Conservation (phyloP, 2,888 invertebrate species). For the Synanthedon myopaeformis region DNA sequence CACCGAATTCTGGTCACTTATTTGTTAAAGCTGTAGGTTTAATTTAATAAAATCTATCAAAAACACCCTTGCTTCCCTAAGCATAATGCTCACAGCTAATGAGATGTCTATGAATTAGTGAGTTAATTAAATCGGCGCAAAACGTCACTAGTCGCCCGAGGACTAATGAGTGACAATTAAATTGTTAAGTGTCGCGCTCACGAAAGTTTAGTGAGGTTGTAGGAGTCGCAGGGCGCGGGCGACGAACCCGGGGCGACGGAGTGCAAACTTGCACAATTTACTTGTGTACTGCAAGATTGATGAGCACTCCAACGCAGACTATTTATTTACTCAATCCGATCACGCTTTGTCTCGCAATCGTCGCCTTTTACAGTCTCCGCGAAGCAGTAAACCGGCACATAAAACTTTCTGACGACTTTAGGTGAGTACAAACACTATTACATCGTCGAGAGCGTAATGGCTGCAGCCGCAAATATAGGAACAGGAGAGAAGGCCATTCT, state of each 20-base stretch:
- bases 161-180: slow-evolving; percentile 64
- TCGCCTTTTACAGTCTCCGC: slow-evolving; percentile 48
- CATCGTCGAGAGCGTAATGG: slow-evolving; percentile 12
- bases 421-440: slow-evolving; percentile 16
- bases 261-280: slow-evolving; percentile 54
- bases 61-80: too few species aligned
- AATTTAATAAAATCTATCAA: too few species aligned
- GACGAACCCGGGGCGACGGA: slow-evolving; percentile 36
- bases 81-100: slow-evolving; percentile 24
- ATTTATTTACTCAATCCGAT: slow-evolving; percentile 65
- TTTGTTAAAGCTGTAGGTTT: too few species aligned
- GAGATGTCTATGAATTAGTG: slow-evolving; percentile 48
- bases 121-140: slow-evolving; percentile 36
- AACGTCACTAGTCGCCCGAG: slow-evolving; percentile 45
- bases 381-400: slow-evolving; percentile 42
- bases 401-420: slow-evolving; percentile 38
- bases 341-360: slow-evolving; percentile 60
- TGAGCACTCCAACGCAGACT: slow-evolving; percentile 54
- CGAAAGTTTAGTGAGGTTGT: slow-evolving; percentile 58
- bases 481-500: slow-evolving; percentile 25
- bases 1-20: too few species aligned
- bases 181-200: slow-evolving; percentile 57
- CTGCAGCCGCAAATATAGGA: slow-evolving; percentile 14
- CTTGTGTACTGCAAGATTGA: slow-evolving; percentile 58
- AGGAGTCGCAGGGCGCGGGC: slow-evolving; percentile 55